Evolutionary conservation across 2,888 invertebrate species (phyloP), one percentile per base, ranked within the genome.

Genomic region (Lithosia quadra): DNA sequence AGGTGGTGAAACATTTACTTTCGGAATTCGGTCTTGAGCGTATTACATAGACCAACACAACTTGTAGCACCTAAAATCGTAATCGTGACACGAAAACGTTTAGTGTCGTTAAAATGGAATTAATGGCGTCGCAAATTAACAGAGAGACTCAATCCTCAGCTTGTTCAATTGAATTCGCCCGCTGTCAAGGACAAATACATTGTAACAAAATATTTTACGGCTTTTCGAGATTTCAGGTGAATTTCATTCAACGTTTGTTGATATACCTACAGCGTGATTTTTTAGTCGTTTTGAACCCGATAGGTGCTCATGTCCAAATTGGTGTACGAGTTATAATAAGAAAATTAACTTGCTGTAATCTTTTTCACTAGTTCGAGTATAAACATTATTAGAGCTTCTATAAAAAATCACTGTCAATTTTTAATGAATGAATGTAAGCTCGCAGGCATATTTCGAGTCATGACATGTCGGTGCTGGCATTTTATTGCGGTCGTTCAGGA

Each of bases 91-190:
- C 87, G 86, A 91, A 91, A 91, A 91, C 91, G 88, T 89, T 88
- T 78, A 72, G 79, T 84, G 86, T 87, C 90, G 88, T 92, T 90
- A 91, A 91, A 91, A 85, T 81, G 77, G 84, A 89, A 89, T 91
- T 89, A 89, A 91, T 86, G 89, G 80, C 84, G 86, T 88, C 86
- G 79, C 88, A 91, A 91, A 90, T 90, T 90, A 90, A 89, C 85
- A 84, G 78, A 85, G 80, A 81, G 84, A 18, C 66, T 69, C 68
- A 80, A 73, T 74, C 74, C 73, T 72, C 73, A 63, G 57, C 15
- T 22, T 56, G 64, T 77, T 78, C 68, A 73, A 71, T 76, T 72
- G 66, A 76, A 18, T 75, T 59, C 49, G 64, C 65, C 70, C 66
- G 28, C 68, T 60, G 24, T 73, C 59, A 71, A 78, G 71, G 78